Percentiles rank a stretch among this genome's conserved stretches.
These are phyloP conservation scores for Silvanus unidentatus DNA, from an alignment of 2,888 invertebrate genomes.

Conservation along the genomic window DNA sequence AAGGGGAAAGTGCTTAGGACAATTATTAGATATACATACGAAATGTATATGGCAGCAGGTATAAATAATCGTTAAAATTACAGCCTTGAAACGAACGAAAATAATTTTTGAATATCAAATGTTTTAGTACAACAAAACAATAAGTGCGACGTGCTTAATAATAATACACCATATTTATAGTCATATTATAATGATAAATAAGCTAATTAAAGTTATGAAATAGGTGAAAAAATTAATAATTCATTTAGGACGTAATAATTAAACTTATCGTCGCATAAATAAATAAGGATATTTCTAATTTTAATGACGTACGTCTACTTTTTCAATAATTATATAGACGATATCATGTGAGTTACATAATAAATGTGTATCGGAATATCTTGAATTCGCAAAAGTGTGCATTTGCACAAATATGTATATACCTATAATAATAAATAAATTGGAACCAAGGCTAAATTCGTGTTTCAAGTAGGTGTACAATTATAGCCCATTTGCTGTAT, in stretches of 20 bases:
- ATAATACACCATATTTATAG: background rate
- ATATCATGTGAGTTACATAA: background rate
- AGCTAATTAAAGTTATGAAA: background rate
- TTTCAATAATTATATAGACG: background rate
- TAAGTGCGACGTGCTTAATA: background rate
- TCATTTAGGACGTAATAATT: conserved; percentile 25
- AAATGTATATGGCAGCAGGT: no score
- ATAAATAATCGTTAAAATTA: no score
- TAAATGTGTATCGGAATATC: background rate
- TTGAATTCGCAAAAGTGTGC: no score
- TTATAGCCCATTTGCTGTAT: no score
- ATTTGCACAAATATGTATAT: no score
- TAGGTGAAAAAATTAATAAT: conserved; percentile 22
- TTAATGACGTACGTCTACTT: background rate
- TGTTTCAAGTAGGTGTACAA: no score
- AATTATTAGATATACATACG: no score
- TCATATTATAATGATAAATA: background rate
- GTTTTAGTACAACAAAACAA: background rate
- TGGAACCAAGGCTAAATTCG: no score
- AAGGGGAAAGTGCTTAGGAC: no score
- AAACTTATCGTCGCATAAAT: conserved; percentile 14
- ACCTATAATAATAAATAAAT: no score
- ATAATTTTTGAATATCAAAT: no score
- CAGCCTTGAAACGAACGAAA: no score
- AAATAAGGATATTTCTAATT: background rate